These are phyloP conservation scores for Cotesia vestalis DNA, from an alignment of 1,140 invertebrate genomes.

Conservation along the genomic window DNA sequence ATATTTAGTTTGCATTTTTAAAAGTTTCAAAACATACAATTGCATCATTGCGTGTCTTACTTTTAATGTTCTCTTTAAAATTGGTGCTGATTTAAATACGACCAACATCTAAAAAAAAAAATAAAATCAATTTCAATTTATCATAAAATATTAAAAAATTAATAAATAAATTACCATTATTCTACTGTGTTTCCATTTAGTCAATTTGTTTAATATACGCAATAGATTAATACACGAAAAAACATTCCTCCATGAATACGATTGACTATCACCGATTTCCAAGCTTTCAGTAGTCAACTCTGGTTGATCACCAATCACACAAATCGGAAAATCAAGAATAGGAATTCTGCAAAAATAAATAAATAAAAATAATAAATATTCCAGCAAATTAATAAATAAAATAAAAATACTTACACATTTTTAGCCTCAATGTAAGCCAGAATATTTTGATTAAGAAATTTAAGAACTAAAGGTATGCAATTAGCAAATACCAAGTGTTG, in stretches of 20 bases:
- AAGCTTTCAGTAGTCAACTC: constrained; percentile 93
- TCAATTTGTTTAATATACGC: constrained; percentile 97
- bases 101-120: constrained; percentile 85
- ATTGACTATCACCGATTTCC: constrained; percentile 86
- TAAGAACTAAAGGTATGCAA: constrained; percentile 97
- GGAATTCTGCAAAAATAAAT: constrained; percentile 75
- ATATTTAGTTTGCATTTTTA: constrained; percentile 99
- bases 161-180: constrained; percentile 82
- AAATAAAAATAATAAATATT: neutral
- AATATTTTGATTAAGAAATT: constrained; percentile 99
- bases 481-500: constrained; percentile 99
- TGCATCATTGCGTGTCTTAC: constrained; percentile 97
- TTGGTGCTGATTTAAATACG: constrained; percentile 99
- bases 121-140: constrained; percentile 25
- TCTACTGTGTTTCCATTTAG: constrained; percentile 99
- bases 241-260: constrained; percentile 97
- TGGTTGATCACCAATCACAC: constrained; percentile 95
- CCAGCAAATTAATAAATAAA: neutral
- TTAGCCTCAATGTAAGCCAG: constrained; percentile 94
- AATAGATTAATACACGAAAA: constrained; percentile 98
- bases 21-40: constrained; percentile 94
- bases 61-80: constrained; percentile 95
- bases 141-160: constrained; percentile 20
- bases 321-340: constrained; percentile 94
- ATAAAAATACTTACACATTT: constrained; percentile 76